A percentile compares a stretch with the other conserved stretches of the same genome.
phyloP scores from a whole-genome alignment of 2,888 invertebrate species.

The Ectropis crepuscularia region DNA sequence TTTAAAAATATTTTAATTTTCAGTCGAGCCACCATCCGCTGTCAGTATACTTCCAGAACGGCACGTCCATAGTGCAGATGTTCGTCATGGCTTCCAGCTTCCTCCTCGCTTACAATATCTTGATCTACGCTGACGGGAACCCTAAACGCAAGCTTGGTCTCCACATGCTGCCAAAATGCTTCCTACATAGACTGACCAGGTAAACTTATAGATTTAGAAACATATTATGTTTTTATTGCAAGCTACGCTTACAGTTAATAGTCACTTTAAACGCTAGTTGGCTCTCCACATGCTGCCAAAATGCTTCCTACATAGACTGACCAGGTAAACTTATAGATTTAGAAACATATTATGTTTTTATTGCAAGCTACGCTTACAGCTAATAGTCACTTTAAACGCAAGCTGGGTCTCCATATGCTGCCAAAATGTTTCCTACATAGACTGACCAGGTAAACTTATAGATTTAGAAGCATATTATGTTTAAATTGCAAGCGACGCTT shows the following conservation, averaged over 20 bases:
- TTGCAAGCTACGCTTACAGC: too few relatives aligned
- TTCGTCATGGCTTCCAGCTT: slow-evolving; percentile 65
- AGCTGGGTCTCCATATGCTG: too few relatives aligned
- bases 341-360: too few relatives aligned
- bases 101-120: slow-evolving; percentile 63
- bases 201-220: slow-evolving; percentile 28
- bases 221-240: too few relatives aligned
- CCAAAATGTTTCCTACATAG: slow-evolving; percentile 49
- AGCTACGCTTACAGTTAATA: too few relatives aligned
- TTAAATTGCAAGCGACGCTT: too few relatives aligned
- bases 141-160: slow-evolving; percentile 44
- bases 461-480: too few relatives aligned
- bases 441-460: slow-evolving; percentile 52
- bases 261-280: slow-evolving; percentile 41
- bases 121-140: slow-evolving; percentile 48
- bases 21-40: slow-evolving; percentile 53
- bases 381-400: too few relatives aligned
- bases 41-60: slow-evolving; percentile 58
- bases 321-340: slow-evolving; percentile 49
- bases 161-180: slow-evolving; percentile 49
- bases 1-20: neutral
- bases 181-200: slow-evolving; percentile 61
- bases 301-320: slow-evolving; percentile 53
- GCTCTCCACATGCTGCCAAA: slow-evolving; percentile 52
- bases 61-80: slow-evolving; percentile 59